Percentiles rank a stretch among this genome's conserved stretches.
phyloP scores from a whole-genome alignment of 1,140 invertebrate species.

The Achatina immaculata region DNA sequence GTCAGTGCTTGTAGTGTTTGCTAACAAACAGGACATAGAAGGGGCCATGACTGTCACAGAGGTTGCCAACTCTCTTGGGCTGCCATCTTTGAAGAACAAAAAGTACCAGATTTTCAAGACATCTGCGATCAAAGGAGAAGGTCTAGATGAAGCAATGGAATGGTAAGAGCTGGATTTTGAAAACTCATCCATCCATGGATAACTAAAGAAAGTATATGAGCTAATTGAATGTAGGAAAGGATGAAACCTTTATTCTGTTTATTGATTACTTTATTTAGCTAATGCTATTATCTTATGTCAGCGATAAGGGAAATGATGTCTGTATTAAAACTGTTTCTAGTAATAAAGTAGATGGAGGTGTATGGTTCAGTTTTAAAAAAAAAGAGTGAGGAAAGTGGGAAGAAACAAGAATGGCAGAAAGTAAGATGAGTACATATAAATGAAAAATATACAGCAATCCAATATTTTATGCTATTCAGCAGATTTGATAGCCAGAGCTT shows the following conservation, averaged over 20 bases:
- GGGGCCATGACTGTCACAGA: slow-evolving; percentile 96
- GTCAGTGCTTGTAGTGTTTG: slow-evolving; percentile 94
- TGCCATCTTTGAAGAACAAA: slow-evolving; percentile 94
- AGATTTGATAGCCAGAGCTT: too few species aligned
- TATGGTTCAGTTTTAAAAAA: too few species aligned
- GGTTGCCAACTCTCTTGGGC: slow-evolving; percentile 94
- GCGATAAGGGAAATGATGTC: too few species aligned
- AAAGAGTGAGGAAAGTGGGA: too few species aligned
- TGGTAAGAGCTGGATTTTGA: slow-evolving; percentile 80
- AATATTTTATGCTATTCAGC: too few species aligned
- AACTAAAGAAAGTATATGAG: neutral
- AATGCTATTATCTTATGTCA: too few species aligned
- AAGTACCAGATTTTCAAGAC: slow-evolving; percentile 99
- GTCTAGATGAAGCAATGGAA: slow-evolving; percentile 98
- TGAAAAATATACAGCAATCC: too few species aligned
- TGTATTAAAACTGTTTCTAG: too few species aligned
- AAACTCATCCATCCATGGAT: neutral
- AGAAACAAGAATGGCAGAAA: too few species aligned
- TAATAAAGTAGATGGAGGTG: too few species aligned
- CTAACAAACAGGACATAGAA: slow-evolving; percentile 99
- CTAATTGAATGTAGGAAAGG: neutral
- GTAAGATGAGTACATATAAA: too few species aligned
- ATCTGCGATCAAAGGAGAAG: slow-evolving; percentile 98
- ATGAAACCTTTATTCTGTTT: neutral
- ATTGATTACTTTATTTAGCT: too few species aligned